Percentiles rank a stretch among this genome's conserved stretches.
Conservation (phyloP, 2,113 vertebrate genomes). For the Conger conger region DNA sequence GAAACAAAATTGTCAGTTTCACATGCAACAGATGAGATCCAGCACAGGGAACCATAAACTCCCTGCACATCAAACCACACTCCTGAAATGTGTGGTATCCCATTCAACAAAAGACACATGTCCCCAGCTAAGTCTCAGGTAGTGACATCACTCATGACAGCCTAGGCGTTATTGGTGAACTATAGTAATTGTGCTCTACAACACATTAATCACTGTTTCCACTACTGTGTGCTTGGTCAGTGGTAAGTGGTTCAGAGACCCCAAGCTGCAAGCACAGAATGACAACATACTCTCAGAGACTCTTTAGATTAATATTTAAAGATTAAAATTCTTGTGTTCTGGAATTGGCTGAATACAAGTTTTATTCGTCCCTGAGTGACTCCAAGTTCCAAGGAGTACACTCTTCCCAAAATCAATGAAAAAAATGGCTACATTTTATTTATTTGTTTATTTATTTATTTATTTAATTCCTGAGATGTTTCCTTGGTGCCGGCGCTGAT, state of each 20-base stretch:
- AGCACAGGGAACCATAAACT: too few species aligned
- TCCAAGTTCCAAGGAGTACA: conserved; percentile 3
- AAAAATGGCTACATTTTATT: background rate
- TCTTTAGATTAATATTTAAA: conserved; percentile 30
- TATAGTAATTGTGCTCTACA: too few species aligned
- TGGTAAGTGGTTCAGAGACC: conserved; percentile 4
- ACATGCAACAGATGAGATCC: too few species aligned
- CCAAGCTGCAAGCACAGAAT: background rate
- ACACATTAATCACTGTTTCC: background rate
- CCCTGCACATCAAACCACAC: too few species aligned
- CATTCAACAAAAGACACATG: too few species aligned
- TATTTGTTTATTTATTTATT: background rate
- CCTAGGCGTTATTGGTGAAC: too few species aligned
- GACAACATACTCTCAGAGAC: background rate
- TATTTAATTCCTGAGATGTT: background rate
- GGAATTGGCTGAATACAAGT: conserved; percentile 17
- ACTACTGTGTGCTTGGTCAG: background rate
- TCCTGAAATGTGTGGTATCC: too few species aligned
- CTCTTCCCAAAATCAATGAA: conserved; percentile 31
- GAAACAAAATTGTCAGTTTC: background rate
- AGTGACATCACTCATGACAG: too few species aligned
- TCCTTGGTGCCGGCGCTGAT: background rate
- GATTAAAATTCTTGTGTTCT: background rate
- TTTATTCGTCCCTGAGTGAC: conserved; percentile 10
- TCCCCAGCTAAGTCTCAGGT: too few species aligned